Conservation (phyloP, 1,140 invertebrate genomes). For the Panagrolaimus sp. region DNA sequence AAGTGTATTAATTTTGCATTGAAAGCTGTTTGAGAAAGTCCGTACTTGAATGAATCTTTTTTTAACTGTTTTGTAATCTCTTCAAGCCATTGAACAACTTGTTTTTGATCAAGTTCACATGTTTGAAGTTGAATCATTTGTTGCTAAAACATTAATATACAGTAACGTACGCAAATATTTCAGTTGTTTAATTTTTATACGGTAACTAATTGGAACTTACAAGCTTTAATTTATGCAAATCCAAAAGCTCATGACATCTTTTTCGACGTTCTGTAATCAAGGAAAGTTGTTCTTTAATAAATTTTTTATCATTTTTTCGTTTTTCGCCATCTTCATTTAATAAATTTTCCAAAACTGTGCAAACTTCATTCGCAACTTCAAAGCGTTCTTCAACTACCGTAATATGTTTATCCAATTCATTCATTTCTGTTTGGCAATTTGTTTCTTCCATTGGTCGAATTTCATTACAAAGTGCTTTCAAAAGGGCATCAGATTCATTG, state of each 20-base stretch:
- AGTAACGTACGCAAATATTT: no score
- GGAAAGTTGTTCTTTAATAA: neutral
- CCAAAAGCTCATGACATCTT: constrained; percentile 8
- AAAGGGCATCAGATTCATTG: constrained; percentile 25
- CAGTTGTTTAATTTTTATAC: no score
- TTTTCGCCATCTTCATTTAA: neutral
- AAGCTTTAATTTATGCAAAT: neutral
- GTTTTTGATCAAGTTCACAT: neutral
- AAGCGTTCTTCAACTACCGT: neutral
- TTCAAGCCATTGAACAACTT: constrained; percentile 7
- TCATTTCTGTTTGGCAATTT: constrained; percentile 10
- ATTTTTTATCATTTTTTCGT: neutral
- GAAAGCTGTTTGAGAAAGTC: neutral
- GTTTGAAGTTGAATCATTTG: constrained; percentile 6
- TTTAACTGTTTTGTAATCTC: neutral
- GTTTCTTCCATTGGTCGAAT: constrained; percentile 1
- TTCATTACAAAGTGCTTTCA: constrained; percentile 18
- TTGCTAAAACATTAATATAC: no score
- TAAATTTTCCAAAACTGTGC: neutral
- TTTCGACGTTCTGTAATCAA: constrained; percentile 4
- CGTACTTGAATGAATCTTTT: neutral
- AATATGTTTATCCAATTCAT: constrained; percentile 17
- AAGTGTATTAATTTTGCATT: constrained; percentile 9
- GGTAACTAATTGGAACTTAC: no score
- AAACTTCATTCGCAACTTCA: neutral